phyloP scores from a whole-genome alignment of 2,888 invertebrate genomes.

The Merodon equestris region DNA sequence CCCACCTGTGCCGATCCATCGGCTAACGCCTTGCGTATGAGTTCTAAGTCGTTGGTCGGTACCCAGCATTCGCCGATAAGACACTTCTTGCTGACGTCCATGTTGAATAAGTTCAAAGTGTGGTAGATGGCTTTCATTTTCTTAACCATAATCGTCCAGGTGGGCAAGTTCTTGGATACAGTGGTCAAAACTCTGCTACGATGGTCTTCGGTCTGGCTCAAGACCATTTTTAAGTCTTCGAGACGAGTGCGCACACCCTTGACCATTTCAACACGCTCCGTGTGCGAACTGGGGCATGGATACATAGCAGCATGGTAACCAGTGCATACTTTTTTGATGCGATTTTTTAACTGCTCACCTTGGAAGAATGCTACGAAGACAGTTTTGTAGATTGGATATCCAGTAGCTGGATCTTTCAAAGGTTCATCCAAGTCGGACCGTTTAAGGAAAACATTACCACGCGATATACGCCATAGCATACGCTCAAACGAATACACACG shows the following conservation, averaged over 20 bases:
- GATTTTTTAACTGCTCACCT: constrained; percentile 90
- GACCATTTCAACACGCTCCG: constrained; percentile 89
- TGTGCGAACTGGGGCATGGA: constrained; percentile 89
- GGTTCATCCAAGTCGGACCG: constrained; percentile 88
- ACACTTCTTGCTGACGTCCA: constrained; percentile 94
- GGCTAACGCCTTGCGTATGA: constrained; percentile 88
- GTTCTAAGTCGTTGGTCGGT: constrained; percentile 84
- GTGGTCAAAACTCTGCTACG: constrained; percentile 88
- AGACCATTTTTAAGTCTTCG: constrained; percentile 88
- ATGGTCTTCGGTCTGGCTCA: constrained; percentile 91
- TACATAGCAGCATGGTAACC: constrained; percentile 93
- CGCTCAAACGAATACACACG: constrained; percentile 90
- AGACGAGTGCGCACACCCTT: constrained; percentile 89
- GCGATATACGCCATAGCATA: constrained; percentile 92
- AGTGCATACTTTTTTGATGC: constrained; percentile 93
- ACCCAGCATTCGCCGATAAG: constrained; percentile 95
- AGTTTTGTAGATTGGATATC: constrained; percentile 85
- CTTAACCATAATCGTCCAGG: constrained; percentile 90
- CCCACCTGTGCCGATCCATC: constrained; percentile 91
- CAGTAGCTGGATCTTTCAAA: constrained; percentile 86
- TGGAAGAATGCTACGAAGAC: constrained; percentile 91
- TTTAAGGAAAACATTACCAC: constrained; percentile 91
- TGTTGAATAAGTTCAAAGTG: constrained; percentile 93
- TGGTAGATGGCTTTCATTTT: constrained; percentile 97
- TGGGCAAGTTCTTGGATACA: constrained; percentile 89